A percentile compares a stretch with the other conserved stretches of the same genome.
These are phyloP conservation scores for Drosophila leonis DNA, from an alignment of 2,888 invertebrate species.

Conservation along the genomic window DNA sequence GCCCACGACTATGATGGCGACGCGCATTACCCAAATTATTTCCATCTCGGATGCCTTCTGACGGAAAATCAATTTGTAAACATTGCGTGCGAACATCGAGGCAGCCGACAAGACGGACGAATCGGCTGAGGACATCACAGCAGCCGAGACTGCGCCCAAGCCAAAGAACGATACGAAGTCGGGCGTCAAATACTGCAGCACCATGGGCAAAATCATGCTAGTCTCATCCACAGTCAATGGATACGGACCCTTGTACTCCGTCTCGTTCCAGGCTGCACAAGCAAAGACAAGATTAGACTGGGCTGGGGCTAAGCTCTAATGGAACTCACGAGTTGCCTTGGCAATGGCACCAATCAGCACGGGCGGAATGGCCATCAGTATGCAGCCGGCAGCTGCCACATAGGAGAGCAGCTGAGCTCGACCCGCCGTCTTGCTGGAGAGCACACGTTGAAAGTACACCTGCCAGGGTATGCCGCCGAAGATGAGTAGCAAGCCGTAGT, in stretches of 20 bases:
- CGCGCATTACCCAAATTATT: conserved; percentile 98
- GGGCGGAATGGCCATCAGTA: conserved; percentile 98
- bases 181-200: conserved; percentile 98
- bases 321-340: conserved; percentile 93
- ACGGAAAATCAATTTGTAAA: conserved; percentile 98
- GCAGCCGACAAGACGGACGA: conserved; percentile 99
- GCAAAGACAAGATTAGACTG: neutral
- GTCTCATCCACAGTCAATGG: conserved; percentile 92
- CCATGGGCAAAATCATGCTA: conserved; percentile 98
- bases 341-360: conserved; percentile 99
- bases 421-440: conserved; percentile 97
- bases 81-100: conserved; percentile 99
- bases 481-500: conserved; percentile 94
- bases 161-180: conserved; percentile 98
- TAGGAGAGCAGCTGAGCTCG: conserved; percentile 97
- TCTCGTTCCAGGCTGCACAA: conserved; percentile 96
- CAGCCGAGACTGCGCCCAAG: conserved; percentile 98
- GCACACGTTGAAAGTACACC: conserved; percentile 99
- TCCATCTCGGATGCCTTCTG: conserved; percentile 99
- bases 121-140: conserved; percentile 99
- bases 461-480: conserved; percentile 99
- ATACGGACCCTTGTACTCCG: conserved; percentile 91
- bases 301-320: accelerated
- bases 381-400: conserved; percentile 97
- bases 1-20: conserved; percentile 96